phyloP scores from a whole-genome alignment of 1,140 invertebrate species.

The Argopecten irradians region DNA sequence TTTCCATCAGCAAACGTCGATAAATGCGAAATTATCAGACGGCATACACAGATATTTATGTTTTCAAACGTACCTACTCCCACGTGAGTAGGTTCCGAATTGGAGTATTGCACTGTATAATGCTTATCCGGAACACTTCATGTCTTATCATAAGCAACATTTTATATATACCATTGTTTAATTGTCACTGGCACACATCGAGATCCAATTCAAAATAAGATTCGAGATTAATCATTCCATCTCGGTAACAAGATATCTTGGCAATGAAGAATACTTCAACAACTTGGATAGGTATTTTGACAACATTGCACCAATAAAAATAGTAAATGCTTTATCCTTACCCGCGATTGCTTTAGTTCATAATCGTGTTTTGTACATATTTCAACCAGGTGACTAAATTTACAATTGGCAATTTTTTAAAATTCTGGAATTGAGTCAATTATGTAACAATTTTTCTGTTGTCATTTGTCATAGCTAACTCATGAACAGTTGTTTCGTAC shows the following conservation, averaged over 20 bases:
- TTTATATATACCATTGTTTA: neutral
- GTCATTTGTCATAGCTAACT: too few relatives aligned
- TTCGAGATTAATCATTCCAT: neutral
- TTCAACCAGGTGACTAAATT: too few relatives aligned
- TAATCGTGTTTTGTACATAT: too few relatives aligned
- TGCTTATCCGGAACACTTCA: neutral
- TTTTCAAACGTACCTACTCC: neutral
- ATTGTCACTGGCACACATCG: neutral
- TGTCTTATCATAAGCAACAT: neutral
- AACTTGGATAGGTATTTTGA: neutral
- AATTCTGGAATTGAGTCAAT: too few relatives aligned
- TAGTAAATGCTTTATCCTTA: too few relatives aligned
- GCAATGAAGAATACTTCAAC: neutral
- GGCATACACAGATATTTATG: neutral
- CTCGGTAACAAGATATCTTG: too few relatives aligned
- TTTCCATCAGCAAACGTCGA: neutral
- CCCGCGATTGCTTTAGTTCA: too few relatives aligned
- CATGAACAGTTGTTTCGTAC: too few relatives aligned
- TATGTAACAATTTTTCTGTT: too few relatives aligned
- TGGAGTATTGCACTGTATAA: neutral
- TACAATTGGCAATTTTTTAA: too few relatives aligned
- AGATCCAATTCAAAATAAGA: neutral
- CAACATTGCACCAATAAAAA: neutral
- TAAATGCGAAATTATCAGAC: conserved; percentile 1
- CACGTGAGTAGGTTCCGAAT: neutral